Conservation (phyloP, 2,113 vertebrate species). For the Leiothrix lutea region DNA sequence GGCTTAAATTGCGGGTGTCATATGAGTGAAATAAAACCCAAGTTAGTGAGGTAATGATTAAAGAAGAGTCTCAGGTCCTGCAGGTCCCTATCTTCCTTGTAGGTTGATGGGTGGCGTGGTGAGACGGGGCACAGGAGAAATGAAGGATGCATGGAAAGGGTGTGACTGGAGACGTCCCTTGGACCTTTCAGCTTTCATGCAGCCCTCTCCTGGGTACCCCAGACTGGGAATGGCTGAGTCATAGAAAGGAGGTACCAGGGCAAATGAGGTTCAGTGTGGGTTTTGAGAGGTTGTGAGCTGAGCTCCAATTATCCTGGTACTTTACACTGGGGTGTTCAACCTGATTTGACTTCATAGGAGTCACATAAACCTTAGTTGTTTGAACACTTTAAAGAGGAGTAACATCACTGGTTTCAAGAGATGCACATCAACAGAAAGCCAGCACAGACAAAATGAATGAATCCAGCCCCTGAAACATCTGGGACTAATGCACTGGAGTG, state of each 20-base stretch:
- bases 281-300: background rate
- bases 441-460: background rate
- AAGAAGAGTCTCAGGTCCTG: background rate
- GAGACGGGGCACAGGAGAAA: background rate
- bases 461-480: background rate
- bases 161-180: background rate
- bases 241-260: background rate
- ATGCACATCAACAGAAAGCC: background rate
- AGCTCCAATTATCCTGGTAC: background rate
- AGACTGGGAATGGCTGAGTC: background rate
- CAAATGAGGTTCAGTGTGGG: background rate
- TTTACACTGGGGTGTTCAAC: background rate
- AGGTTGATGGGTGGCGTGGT: rapidly evolving
- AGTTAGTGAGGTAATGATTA: background rate
- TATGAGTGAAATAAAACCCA: background rate
- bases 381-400: background rate
- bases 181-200: background rate
- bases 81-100: background rate
- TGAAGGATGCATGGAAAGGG: background rate
- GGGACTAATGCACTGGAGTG: background rate
- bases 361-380: background rate
- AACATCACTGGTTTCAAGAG: background rate
- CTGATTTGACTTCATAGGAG: background rate
- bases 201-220: background rate
- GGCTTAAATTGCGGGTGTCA: background rate